Conservation (phyloP, 2,888 invertebrate species). For the Lepidochitona cinerea region DNA sequence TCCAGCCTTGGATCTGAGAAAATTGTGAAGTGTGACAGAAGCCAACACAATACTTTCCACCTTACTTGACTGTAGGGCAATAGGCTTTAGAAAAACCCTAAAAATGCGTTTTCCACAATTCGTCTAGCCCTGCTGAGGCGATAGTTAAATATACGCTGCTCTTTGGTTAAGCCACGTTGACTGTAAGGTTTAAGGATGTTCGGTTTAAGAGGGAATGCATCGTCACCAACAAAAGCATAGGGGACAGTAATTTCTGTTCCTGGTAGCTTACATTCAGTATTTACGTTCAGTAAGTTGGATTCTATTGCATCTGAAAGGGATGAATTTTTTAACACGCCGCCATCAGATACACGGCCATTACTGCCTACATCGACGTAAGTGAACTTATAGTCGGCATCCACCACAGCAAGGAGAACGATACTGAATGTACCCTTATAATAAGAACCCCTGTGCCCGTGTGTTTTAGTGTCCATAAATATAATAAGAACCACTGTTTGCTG, state of each 20-base stretch:
- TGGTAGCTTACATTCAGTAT: not conserved
- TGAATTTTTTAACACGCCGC: constrained; percentile 1
- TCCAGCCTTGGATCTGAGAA: not conserved
- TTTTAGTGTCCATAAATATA: too few species aligned
- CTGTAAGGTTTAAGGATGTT: constrained; percentile 6
- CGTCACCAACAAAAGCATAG: constrained; percentile 2
- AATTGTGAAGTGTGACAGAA: constrained; percentile 2
- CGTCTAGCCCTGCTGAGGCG: not conserved
- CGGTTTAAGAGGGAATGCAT: constrained; percentile 6
- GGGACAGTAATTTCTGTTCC: not conserved
- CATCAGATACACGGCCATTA: constrained; percentile 10
- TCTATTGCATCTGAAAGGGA: constrained; percentile 5
- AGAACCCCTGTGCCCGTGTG: too few species aligned
- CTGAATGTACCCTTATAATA: not conserved
- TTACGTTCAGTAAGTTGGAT: not conserved
- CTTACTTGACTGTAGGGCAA: constrained; percentile 3
- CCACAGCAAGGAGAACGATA: not conserved
- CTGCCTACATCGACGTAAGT: not conserved
- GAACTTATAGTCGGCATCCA: not conserved
- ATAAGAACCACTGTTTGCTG: not conserved
- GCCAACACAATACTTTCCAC: constrained; percentile 7
- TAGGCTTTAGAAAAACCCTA: constrained; percentile 6
- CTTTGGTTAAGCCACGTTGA: not conserved
- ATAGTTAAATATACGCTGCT: constrained; percentile 10
- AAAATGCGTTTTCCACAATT: constrained; percentile 4